Conservation (phyloP, 2,113 vertebrate genomes). For the Hydrochoerus hydrochaeris region DNA sequence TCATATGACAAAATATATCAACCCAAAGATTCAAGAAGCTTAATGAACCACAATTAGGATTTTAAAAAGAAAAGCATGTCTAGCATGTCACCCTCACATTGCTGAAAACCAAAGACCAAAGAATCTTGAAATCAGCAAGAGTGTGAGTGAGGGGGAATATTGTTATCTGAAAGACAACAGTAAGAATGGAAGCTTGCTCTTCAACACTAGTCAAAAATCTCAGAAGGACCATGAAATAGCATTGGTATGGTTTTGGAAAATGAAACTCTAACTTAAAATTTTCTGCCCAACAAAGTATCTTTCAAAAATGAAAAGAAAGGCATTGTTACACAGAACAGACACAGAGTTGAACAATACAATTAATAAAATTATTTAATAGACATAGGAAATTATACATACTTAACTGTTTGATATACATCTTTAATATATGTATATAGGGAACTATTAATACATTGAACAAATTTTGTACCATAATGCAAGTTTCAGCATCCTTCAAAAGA, state of each 20-base stretch:
- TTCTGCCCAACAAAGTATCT: background rate
- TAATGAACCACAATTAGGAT: background rate
- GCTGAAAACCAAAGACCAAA: background rate
- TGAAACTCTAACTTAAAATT: background rate
- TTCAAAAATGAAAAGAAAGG: conserved; percentile 1
- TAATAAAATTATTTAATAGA: background rate
- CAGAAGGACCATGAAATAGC: background rate
- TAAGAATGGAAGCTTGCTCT: background rate
- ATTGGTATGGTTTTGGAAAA: background rate
- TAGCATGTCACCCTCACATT: background rate
- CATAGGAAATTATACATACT: background rate
- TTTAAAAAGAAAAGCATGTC: background rate
- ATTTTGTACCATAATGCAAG: background rate
- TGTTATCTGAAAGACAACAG: background rate
- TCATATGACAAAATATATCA: conserved; percentile 39
- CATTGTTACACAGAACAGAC: background rate
- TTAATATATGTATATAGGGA: background rate
- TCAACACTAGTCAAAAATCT: background rate
- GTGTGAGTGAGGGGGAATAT: background rate
- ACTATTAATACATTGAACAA: background rate
- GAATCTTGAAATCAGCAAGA: background rate
- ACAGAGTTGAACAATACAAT: background rate
- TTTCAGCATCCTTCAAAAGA: background rate
- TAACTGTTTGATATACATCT: background rate
- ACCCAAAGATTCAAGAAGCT: background rate